Conservation (phyloP, 2,888 invertebrate species). For the Molorchus minor region DNA sequence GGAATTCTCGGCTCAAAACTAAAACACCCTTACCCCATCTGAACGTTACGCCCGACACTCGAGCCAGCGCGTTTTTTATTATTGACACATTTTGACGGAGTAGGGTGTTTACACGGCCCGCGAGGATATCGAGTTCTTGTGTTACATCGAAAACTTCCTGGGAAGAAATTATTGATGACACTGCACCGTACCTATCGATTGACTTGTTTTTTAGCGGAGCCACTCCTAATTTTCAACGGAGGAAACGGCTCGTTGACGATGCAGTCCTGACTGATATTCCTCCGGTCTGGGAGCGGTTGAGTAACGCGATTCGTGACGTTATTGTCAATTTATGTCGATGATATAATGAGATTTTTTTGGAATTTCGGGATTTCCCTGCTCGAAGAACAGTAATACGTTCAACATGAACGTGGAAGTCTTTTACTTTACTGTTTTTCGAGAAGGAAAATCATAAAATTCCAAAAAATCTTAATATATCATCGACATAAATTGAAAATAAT, state of each 20-base stretch:
- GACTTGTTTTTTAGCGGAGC: not conserved
- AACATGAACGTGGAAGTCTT: no score
- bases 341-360: no score
- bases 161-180: constrained; percentile 12
- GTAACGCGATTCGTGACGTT: no score
- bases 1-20: constrained; percentile 51
- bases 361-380: no score
- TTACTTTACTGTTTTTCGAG: no score
- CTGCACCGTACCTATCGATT: constrained; percentile 10
- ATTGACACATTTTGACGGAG: constrained; percentile 41
- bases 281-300: no score
- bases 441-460: no score
- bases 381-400: no score
- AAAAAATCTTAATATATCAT: no score
- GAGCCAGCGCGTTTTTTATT: constrained; percentile 40
- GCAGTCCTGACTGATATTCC: no score
- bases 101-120: constrained; percentile 15
- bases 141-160: constrained; percentile 20
- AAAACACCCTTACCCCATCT: constrained; percentile 38
- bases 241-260: not conserved
- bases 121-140: constrained; percentile 9
- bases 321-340: no score
- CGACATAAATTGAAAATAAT: no score
- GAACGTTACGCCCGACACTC: constrained; percentile 31
- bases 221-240: constrained; percentile 11